phyloP scores from a whole-genome alignment of 2,113 vertebrate genomes.

The Cryptotis parvus region DNA sequence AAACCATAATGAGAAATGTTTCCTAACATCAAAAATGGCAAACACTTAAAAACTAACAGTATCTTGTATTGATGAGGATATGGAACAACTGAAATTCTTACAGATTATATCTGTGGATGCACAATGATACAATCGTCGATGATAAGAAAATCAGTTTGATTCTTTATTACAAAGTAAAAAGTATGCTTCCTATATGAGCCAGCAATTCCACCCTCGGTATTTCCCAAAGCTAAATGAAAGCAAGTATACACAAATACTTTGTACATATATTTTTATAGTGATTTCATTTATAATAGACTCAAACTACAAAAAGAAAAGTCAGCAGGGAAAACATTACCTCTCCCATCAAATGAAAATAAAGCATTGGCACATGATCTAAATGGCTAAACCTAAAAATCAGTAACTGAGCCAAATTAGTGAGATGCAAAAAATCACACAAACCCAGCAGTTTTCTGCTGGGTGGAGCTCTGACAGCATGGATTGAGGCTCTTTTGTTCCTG shows the following conservation, averaged over 20 bases:
- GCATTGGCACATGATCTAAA: not conserved
- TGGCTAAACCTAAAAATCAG: not conserved
- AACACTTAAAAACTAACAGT: not conserved
- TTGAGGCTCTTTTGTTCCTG: too few relatives aligned
- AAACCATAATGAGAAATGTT: not conserved
- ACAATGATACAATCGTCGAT: not conserved
- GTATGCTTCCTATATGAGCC: not conserved
- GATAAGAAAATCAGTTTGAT: not conserved
- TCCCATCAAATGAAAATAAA: not conserved
- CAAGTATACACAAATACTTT: not conserved
- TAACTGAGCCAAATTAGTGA: not conserved
- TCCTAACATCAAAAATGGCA: not conserved
- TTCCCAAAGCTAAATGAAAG: constrained; percentile 4
- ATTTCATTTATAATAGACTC: not conserved
- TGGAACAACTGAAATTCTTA: not conserved
- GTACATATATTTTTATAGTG: not conserved
- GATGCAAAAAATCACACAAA: not conserved
- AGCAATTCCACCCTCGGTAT: not conserved
- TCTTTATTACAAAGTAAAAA: constrained; percentile 16
- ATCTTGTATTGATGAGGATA: not conserved
- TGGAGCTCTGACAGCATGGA: too few relatives aligned
- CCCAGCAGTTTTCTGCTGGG: too few relatives aligned
- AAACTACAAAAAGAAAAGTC: not conserved
- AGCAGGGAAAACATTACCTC: not conserved
- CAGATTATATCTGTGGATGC: accelerated